Evolutionary conservation across 2,113 vertebrate species (phyloP).

Genomic region (Ibidorhyncha struthersii): DNA sequence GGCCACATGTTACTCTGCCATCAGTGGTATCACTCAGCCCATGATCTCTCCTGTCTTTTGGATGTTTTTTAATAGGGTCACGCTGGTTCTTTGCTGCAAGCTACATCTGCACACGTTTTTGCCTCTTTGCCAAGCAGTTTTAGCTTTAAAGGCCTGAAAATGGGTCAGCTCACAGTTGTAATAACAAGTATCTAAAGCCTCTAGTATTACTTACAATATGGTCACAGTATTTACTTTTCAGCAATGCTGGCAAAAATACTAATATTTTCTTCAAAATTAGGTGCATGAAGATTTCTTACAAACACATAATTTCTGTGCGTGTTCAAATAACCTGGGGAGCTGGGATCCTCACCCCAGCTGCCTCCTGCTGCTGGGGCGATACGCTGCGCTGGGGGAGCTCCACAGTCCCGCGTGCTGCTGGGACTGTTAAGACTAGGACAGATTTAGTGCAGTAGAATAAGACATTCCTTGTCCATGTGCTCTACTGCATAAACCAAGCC

Average conservation of each 20-base stretch:
- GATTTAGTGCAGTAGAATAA: not conserved
- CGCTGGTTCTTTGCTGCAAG: not conserved
- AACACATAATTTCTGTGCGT: accelerated
- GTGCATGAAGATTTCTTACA: not conserved
- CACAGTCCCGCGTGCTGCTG: not conserved
- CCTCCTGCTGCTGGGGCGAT: not conserved
- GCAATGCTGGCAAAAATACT: not conserved
- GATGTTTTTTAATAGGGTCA: not conserved
- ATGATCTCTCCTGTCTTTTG: accelerated
- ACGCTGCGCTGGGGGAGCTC: not conserved
- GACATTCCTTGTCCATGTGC: not conserved
- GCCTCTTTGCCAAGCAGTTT: not conserved
- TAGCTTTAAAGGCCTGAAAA: not conserved
- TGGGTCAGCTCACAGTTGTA: slow-evolving; percentile 31
- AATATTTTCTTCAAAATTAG: not conserved
- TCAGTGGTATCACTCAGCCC: not conserved
- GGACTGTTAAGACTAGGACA: not conserved
- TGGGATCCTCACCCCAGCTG: not conserved
- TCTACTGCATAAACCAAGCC: not conserved
- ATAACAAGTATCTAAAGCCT: not conserved
- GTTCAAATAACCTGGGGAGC: not conserved
- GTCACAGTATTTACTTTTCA: not conserved
- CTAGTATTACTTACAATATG: not conserved
- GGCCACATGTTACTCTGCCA: not conserved
- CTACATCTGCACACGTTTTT: not conserved